Conservation (phyloP, 2,113 vertebrate genomes). For the Osmerus eperlanus region DNA sequence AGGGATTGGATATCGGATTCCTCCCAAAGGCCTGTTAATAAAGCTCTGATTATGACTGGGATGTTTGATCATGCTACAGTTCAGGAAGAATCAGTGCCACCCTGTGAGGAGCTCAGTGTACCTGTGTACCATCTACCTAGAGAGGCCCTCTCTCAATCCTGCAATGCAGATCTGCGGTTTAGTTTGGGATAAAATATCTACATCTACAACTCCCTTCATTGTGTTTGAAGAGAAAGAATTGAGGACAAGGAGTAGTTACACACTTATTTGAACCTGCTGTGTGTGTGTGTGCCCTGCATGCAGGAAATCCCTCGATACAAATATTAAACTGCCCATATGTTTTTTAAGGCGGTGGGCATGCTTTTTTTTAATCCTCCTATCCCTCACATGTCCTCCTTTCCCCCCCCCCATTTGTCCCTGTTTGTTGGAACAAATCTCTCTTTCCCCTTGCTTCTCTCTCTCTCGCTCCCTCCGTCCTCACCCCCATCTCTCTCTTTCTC, state of each 20-base stretch:
- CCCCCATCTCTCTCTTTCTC: no score
- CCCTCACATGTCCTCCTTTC: constrained; percentile 2
- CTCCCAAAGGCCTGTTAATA: neutral
- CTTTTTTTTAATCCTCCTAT: constrained; percentile 13
- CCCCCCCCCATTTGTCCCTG: neutral
- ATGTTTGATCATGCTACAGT: neutral
- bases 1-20: neutral
- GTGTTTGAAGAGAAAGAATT: no score
- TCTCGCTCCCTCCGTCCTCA: neutral
- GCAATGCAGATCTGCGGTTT: neutral
- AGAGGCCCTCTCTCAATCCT: neutral
- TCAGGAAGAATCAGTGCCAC: neutral
- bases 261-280: no score
- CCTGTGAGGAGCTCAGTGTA: neutral
- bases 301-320: neutral
- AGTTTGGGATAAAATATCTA: neutral
- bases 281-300: constrained; percentile 9
- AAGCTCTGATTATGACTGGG: constrained; percentile 1
- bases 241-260: no score
- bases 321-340: neutral
- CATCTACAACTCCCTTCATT: no score
- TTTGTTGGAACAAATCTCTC: neutral
- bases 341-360: constrained; percentile 4
- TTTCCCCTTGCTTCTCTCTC: neutral
- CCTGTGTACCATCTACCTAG: neutral